Evolutionary conservation across 2,888 invertebrate species (phyloP), one percentile per base, ranked within the genome.

Genomic region (Calliopum simillimum): DNA sequence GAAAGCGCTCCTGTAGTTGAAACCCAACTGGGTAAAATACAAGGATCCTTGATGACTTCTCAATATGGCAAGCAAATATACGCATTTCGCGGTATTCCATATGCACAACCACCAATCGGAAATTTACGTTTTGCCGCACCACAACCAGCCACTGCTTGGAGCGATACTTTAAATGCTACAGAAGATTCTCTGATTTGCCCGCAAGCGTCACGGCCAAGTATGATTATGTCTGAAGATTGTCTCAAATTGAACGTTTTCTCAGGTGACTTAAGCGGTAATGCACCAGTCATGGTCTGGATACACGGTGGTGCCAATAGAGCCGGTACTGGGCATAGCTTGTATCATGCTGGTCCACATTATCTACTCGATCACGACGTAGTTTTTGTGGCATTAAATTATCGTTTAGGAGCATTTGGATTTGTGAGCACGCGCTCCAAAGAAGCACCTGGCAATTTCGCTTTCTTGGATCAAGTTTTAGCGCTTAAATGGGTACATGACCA

Each of bases 401-500:
- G 85, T 2, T 66, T 85, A 23, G 84, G 82, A 2, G 76, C 84
- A 1, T 68, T 85, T 55, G 91, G 91, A 4, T 90, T 89, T 78
- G 78, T 90, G 14, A 89, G 88, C 73, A 90, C 90, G 0, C 90
- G 89, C 0, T 90, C 90, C 66, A 84, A 88, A 55, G 84, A 88
- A 47, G 89, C 90, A 0, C 89, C 91, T 0, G 92, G 92, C 4
- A 93, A 93, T 80, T 88, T 88, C 71, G 92, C 90, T 0, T 85
- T 90, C 71, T 90, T 91, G 77, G 92, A 93, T 80, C 92, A 93
- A 83, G 90, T 92, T 0, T 82, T 86, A 25, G 91, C 89, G 0
- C 80, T 92, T 51, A 86, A 88, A 75, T 92, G 92, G 92, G 87
- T 92, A 0, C 87, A 88, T 73, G 81, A 88, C 12, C 90, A 92